Evolutionary conservation across 1,140 invertebrate genomes (phyloP).

Genomic region (Drosophila nannoptera): DNA sequence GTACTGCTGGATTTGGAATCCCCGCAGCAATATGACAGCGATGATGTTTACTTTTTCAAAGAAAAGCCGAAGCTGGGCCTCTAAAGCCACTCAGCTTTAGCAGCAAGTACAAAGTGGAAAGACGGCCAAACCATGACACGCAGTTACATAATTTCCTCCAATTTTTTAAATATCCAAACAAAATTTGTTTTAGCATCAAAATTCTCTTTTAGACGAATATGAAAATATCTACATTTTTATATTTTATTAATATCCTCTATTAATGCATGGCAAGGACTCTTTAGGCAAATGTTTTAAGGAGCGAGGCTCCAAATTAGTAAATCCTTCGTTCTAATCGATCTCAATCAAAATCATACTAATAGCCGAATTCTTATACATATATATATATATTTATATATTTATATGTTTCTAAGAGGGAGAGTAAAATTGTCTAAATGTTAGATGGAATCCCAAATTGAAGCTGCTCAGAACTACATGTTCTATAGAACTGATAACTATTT

Average conservation of each 20-base stretch:
- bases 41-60: conserved; percentile 64
- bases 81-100: conserved; percentile 25
- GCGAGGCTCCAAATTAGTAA: too few relatives aligned
- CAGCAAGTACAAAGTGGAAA: conserved; percentile 7
- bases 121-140: not conserved
- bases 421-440: not conserved
- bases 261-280: too few relatives aligned
- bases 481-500: too few relatives aligned
- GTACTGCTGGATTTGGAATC: conserved; percentile 63
- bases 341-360: not conserved
- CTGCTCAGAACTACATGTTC: too few relatives aligned
- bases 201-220: too few relatives aligned
- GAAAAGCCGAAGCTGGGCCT: conserved; percentile 62
- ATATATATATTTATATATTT: not conserved
- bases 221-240: too few relatives aligned
- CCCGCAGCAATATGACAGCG: conserved; percentile 43
- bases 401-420: not conserved
- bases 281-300: too few relatives aligned
- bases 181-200: too few relatives aligned
- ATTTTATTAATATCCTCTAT: too few relatives aligned
- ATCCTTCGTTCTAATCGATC: too few relatives aligned
- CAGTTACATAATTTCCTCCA: too few relatives aligned
- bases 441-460: not conserved
- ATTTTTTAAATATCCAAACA: too few relatives aligned
- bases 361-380: not conserved